Percentiles rank a stretch among this genome's conserved stretches.
Evolutionary conservation across 2,888 invertebrate genomes (phyloP).

Genomic region (Steinernema hermaphroditum): DNA sequence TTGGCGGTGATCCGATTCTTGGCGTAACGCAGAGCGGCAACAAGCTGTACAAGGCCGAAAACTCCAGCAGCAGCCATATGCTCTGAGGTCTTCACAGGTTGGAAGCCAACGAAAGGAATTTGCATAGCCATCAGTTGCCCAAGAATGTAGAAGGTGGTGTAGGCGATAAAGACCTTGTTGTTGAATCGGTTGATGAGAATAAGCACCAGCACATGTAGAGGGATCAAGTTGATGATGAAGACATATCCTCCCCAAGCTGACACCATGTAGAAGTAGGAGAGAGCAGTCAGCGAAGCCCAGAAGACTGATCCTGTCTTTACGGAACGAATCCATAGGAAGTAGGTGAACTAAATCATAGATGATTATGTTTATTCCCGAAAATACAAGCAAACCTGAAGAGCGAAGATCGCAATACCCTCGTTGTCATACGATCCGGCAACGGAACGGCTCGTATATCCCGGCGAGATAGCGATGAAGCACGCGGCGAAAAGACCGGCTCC

Average conservation of each 20-base stretch:
- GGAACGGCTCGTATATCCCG: conserved; percentile 96
- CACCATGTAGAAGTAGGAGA: conserved; percentile 99
- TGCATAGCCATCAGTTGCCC: conserved; percentile 96
- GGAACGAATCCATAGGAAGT: conserved; percentile 95
- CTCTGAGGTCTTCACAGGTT: conserved; percentile 96
- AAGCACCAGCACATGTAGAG: conserved; percentile 91
- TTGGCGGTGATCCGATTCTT: conserved; percentile 58
- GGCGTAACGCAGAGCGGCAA: conserved; percentile 60
- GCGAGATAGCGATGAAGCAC: conserved; percentile 95
- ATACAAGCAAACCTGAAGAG: conserved; percentile 73
- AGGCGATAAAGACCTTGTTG: conserved; percentile 76
- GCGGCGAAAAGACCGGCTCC: conserved; percentile 97
- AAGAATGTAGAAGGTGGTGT: conserved; percentile 92
- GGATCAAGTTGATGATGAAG: conserved; percentile 97
- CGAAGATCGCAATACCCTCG: conserved; percentile 99
- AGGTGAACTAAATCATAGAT: conserved; percentile 77
- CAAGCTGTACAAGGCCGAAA: conserved; percentile 78
- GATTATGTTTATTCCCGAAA: neutral
- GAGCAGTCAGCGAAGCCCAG: conserved; percentile 89
- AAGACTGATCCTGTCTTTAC: conserved; percentile 95
- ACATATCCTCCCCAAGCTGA: conserved; percentile 99
- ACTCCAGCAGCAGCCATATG: conserved; percentile 99
- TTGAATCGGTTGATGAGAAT: conserved; percentile 90
- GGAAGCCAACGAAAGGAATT: conserved; percentile 81
- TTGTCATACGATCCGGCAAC: conserved; percentile 99